Evolutionary conservation across 2,797 vertebrate species (phyloP).

Genomic region (Chiroxiphia lanceolata): DNA sequence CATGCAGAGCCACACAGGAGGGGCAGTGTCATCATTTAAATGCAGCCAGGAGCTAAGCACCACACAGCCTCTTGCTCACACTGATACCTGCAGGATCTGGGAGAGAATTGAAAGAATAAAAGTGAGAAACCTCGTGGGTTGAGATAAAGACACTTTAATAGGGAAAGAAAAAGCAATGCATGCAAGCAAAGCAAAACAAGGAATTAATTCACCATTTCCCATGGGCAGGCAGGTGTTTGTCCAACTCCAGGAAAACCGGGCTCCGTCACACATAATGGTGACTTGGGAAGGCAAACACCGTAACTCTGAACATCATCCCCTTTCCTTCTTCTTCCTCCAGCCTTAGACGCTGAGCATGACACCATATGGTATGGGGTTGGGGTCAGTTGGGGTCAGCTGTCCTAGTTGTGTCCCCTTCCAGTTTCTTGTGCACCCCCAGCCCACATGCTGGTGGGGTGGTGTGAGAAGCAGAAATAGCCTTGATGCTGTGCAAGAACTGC

Average conservation of each 20-base stretch:
- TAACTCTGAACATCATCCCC: not conserved
- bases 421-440: not conserved
- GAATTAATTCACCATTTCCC: not conserved
- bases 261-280: not conserved
- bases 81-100: not conserved
- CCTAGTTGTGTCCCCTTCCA: not conserved
- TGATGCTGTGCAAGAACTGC: not conserved
- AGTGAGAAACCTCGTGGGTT: not conserved
- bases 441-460: not conserved
- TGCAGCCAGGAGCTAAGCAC: not conserved
- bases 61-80: not conserved
- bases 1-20: not conserved
- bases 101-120: not conserved
- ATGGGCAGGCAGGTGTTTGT: not conserved
- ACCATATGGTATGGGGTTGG: not conserved
- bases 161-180: not conserved
- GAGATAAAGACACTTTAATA: not conserved
- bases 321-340: not conserved
- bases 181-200: not conserved
- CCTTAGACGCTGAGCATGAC: too few species aligned
- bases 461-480: not conserved
- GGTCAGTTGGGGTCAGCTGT: too few species aligned
- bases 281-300: not conserved
- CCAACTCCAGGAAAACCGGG: not conserved
- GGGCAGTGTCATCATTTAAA: not conserved